Evolutionary conservation across 2,113 vertebrate genomes (phyloP).

Genomic region (Baryphthengus martii): DNA sequence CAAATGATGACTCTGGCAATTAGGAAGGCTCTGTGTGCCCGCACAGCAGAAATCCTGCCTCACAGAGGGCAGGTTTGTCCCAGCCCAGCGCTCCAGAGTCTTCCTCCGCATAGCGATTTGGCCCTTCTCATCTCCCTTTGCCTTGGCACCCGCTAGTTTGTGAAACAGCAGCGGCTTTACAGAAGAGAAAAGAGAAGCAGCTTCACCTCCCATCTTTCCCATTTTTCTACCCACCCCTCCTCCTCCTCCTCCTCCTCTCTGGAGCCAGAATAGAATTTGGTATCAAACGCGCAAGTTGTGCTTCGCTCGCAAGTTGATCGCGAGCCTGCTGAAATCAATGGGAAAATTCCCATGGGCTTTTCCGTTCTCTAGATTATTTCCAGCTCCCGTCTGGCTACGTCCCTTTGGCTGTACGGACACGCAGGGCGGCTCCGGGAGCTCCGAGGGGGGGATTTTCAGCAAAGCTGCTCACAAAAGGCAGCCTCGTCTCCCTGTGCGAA

Average conservation of each 20-base stretch:
- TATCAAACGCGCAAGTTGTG: background rate
- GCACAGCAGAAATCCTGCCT: conserved; percentile 5
- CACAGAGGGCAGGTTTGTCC: background rate
- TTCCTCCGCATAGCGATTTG: background rate
- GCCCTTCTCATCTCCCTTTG: background rate
- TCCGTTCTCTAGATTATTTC: background rate
- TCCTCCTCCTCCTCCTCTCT: background rate
- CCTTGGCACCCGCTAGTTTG: background rate
- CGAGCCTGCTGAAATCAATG: background rate
- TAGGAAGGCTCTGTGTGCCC: conserved; percentile 29
- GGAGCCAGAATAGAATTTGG: background rate
- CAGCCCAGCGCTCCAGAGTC: background rate
- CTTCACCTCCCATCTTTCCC: background rate
- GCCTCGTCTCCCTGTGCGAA: background rate
- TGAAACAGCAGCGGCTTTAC: background rate
- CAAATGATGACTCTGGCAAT: conserved; percentile 38
- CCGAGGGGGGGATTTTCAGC: background rate
- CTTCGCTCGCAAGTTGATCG: background rate
- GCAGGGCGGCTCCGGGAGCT: background rate
- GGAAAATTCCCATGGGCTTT: background rate
- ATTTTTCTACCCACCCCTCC: background rate
- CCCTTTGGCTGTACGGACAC: background rate
- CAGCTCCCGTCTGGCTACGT: background rate
- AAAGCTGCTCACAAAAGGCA: background rate
- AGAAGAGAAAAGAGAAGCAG: background rate